Percentiles rank a stretch among this genome's conserved stretches.
Evolutionary conservation across 2,113 vertebrate genomes (phyloP).

Genomic region (Xyrauchen texanus): DNA sequence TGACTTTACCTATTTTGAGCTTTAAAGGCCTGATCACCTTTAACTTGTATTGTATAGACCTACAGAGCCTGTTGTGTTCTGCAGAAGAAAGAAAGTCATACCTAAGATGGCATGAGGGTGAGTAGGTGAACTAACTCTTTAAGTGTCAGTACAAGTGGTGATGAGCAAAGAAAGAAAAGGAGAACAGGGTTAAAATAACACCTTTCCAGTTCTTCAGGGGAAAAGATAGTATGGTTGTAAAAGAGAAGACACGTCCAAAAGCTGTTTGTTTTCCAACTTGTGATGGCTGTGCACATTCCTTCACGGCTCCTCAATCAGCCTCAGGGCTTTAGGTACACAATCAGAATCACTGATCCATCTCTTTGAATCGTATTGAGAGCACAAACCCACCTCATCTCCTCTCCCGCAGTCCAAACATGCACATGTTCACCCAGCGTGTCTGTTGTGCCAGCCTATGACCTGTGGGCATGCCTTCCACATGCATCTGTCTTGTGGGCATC

Average conservation of each 20-base stretch:
- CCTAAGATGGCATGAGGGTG: no score
- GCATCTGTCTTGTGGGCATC: constrained; percentile 4
- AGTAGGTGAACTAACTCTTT: no score
- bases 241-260: constrained; percentile 32
- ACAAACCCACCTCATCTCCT: constrained; percentile 62
- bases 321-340: constrained; percentile 57
- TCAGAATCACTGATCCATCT: constrained; percentile 66
- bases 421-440: constrained; percentile 71
- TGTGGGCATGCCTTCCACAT: constrained; percentile 28
- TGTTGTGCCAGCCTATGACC: constrained; percentile 51
- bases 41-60: no score
- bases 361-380: constrained; percentile 61
- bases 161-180: neutral
- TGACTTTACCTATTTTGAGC: no score
- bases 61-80: no score
- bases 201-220: constrained; percentile 27
- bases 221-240: constrained; percentile 18
- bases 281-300: constrained; percentile 62
- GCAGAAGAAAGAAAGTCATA: no score
- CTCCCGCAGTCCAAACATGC: constrained; percentile 71
- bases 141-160: neutral
- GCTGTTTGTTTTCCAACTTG: constrained; percentile 58
- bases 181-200: neutral
- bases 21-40: no score
- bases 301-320: constrained; percentile 62